Evolutionary conservation across 2,113 vertebrate genomes (phyloP).

Genomic region (Puffinus mauretanicus): DNA sequence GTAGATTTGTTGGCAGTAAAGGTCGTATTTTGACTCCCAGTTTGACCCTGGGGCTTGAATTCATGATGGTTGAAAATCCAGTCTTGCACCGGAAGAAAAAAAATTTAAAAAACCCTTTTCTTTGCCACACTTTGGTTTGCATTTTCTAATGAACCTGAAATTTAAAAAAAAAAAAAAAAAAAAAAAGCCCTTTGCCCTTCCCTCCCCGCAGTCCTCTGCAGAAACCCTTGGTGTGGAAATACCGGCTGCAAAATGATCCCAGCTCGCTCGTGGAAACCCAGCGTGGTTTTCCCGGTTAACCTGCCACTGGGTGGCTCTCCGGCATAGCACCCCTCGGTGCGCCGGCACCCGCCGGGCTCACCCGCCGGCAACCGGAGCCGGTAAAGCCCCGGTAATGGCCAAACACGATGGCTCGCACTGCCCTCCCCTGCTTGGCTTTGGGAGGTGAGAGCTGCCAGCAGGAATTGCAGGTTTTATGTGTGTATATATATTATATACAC

Average conservation of each 20-base stretch:
- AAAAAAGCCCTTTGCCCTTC: neutral
- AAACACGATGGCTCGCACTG: fast-evolving
- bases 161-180: fast-evolving
- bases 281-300: neutral
- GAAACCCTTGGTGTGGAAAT: neutral
- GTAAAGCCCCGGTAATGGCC: neutral
- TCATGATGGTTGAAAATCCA: neutral
- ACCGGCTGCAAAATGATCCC: fast-evolving
- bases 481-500: fast-evolving
- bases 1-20: neutral
- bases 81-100: neutral
- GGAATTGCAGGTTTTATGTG: neutral
- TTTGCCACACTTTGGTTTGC: neutral
- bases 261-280: neutral
- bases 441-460: neutral
- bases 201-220: neutral
- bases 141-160: fast-evolving
- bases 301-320: conserved; percentile 38
- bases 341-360: neutral
- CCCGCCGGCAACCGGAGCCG: fast-evolving
- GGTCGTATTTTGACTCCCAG: neutral
- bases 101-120: neutral
- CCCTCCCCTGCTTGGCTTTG: neutral
- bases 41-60: neutral
- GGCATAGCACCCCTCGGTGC: neutral